Conservation (phyloP, 1,140 invertebrate genomes). For the Anastrepha ludens region DNA sequence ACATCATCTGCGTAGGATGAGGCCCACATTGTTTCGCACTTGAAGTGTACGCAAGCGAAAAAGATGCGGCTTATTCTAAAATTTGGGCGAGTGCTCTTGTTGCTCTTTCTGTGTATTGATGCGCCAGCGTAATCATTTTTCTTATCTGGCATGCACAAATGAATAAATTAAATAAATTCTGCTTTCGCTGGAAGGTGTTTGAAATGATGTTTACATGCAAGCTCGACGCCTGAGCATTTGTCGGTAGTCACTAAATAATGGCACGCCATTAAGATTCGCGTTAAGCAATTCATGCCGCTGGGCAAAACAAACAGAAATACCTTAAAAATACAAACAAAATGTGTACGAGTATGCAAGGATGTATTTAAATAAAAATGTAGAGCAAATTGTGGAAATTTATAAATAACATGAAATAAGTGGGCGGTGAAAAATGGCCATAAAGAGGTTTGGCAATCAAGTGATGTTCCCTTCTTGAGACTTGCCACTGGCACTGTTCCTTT, state of each 20-base stretch:
- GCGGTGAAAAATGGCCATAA: too few relatives aligned
- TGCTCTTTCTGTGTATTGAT: neutral
- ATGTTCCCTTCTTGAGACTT: too few relatives aligned
- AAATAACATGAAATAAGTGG: too few relatives aligned
- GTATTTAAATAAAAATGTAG: too few relatives aligned
- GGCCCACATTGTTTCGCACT: neutral
- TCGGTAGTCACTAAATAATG: neutral
- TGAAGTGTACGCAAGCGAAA: neutral
- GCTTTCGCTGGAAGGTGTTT: neutral
- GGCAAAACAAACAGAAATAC: neutral
- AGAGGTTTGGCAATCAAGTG: too few relatives aligned
- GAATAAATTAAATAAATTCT: conserved; percentile 34
- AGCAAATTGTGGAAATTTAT: too few relatives aligned
- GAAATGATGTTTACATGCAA: neutral
- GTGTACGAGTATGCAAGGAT: too few relatives aligned
- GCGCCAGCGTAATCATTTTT: neutral
- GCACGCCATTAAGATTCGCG: neutral
- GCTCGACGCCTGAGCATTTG: neutral
- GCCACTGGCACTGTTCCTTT: too few relatives aligned
- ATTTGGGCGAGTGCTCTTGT: neutral
- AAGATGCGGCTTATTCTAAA: neutral
- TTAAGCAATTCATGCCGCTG: neutral
- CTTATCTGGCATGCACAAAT: conserved; percentile 1
- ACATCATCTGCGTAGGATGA: neutral
- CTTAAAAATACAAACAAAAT: too few relatives aligned